Conservation (phyloP, 2,888 invertebrate species). For the Protula sp. region DNA sequence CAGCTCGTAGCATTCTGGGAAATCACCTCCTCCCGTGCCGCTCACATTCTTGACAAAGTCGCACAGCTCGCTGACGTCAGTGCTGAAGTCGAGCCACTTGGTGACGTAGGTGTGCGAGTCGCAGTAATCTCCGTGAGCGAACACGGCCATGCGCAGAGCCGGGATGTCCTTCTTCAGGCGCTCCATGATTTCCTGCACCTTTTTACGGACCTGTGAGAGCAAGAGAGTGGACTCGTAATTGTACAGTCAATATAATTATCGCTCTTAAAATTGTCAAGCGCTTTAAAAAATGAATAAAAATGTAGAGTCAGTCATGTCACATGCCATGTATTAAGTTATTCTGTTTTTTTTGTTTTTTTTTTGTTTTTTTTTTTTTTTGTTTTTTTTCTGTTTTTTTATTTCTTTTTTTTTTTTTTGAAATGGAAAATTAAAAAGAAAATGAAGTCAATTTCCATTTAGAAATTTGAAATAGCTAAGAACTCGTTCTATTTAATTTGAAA, state of each 20-base stretch:
- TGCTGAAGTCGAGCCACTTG: conserved; percentile 33
- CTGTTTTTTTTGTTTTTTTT: no score
- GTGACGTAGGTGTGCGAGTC: conserved; percentile 33
- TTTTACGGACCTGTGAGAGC: conserved; percentile 38
- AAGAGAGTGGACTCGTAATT: no score
- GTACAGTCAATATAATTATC: no score
- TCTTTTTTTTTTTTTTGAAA: no score
- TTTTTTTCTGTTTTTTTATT: no score
- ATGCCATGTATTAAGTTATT: background rate
- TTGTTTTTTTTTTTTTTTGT: no score
- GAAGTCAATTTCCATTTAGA: background rate
- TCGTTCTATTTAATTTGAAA: no score
- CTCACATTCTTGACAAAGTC: conserved; percentile 31
- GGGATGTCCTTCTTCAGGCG: conserved; percentile 39
- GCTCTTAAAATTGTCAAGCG: no score
- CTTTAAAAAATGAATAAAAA: no score
- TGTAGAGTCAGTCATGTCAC: no score
- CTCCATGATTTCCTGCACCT: conserved; percentile 30
- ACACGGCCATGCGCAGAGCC: conserved; percentile 37
- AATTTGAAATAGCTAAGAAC: background rate
- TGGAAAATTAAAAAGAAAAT: no score
- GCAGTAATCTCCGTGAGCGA: conserved; percentile 47
- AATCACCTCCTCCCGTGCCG: conserved; percentile 37
- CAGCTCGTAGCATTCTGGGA: conserved; percentile 48
- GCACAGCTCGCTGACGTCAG: conserved; percentile 31